These are phyloP conservation scores for Aurelia sp. DNA, from an alignment of 30 jellyfish, hydroid and myxozoan genomes.

Conservation along the genomic window DNA sequence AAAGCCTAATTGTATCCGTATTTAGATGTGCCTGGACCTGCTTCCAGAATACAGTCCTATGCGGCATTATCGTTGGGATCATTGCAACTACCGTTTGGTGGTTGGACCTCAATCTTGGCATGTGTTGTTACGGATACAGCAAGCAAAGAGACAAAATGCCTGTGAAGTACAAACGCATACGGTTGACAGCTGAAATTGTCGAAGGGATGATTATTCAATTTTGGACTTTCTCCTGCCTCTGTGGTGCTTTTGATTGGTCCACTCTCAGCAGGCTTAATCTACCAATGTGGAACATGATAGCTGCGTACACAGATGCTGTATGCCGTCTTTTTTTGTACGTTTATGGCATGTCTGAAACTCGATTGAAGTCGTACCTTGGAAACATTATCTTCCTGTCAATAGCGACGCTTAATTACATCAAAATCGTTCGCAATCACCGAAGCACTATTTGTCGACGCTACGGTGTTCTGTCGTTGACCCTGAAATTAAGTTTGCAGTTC, in stretches of 20 bases:
- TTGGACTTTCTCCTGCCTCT: conserved; percentile 21
- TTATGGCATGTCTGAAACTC: not conserved
- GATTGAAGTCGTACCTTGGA: conserved; percentile 10
- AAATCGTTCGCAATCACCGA: conserved; percentile 3
- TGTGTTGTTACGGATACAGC: conserved; percentile 6
- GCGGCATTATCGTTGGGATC: conserved; percentile 11
- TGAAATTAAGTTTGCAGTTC: conserved; percentile 23
- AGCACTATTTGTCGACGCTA: not conserved
- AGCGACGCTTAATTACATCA: not conserved
- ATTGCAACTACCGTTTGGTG: conserved; percentile 28
- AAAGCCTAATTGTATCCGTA: too few relatives aligned
- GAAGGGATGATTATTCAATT: not conserved
- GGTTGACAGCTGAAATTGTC: not conserved
- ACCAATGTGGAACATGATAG: not conserved
- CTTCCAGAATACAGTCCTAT: not conserved
- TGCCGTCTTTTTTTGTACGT: not conserved
- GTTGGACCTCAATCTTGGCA: conserved; percentile 10
- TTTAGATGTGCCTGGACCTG: conserved; percentile 4
- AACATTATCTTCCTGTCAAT: conserved; percentile 4
- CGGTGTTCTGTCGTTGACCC: not conserved
- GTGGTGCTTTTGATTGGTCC: conserved; percentile 13
- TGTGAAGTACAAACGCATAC: not conserved
- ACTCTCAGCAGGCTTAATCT: not conserved
- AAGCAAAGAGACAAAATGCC: conserved; percentile 23
- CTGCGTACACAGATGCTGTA: conserved; percentile 8